Conservation (phyloP, 2,888 invertebrate genomes). For the Clanis bilineata region DNA sequence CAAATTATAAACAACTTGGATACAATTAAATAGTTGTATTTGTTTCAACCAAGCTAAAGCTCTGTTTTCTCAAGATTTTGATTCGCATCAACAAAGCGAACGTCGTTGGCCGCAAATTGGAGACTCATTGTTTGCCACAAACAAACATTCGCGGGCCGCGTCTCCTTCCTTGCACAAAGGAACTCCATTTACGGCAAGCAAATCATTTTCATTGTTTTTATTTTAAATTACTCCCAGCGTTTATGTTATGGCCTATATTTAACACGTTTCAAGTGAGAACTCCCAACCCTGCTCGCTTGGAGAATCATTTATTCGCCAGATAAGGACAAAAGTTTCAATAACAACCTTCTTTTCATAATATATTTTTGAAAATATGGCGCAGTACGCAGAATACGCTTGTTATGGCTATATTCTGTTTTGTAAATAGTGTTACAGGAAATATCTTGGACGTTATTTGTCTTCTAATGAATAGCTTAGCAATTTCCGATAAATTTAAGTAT, state of each 20-base stretch:
- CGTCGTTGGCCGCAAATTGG: constrained; percentile 73
- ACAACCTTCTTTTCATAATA: not conserved
- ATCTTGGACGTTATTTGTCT: not conserved
- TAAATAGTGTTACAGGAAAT: not conserved
- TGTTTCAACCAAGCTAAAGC: constrained; percentile 43
- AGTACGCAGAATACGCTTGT: not conserved
- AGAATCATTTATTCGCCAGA: not conserved
- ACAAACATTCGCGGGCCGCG: constrained; percentile 71
- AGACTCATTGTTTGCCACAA: constrained; percentile 73
- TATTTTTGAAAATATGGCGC: not conserved
- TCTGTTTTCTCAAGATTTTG: constrained; percentile 69
- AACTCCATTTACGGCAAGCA: constrained; percentile 67
- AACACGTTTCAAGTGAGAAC: constrained; percentile 8
- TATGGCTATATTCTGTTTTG: not conserved
- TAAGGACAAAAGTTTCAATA: not conserved
- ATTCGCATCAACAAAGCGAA: constrained; percentile 71
- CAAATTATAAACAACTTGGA: constrained; percentile 38
- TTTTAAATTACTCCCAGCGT: constrained; percentile 47
- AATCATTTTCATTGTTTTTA: constrained; percentile 66
- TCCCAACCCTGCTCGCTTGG: not conserved
- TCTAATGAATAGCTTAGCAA: not conserved
- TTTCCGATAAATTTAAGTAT: not conserved
- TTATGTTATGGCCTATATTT: constrained; percentile 16
- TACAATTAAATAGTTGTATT: constrained; percentile 54
- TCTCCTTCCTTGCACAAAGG: constrained; percentile 69